phyloP scores from a whole-genome alignment of 2,797 vertebrate species.

The Rhodeus uyekii region DNA sequence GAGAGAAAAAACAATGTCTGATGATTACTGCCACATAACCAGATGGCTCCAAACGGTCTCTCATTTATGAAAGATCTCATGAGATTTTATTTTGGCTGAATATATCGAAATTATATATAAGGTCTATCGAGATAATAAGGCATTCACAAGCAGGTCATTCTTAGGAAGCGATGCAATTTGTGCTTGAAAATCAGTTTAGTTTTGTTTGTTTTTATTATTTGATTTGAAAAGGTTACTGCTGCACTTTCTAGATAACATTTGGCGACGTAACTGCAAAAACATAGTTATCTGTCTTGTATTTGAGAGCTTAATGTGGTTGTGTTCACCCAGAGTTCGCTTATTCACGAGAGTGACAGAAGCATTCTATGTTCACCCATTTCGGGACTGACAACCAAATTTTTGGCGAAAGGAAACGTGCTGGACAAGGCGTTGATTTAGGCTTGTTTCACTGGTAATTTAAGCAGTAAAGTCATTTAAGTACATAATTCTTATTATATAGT shows the following conservation, averaged over 20 bases:
- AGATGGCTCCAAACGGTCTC: conserved; percentile 34
- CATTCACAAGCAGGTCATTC: background rate
- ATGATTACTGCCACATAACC: conserved; percentile 20
- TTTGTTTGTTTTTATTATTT: background rate
- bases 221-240: conserved; percentile 19
- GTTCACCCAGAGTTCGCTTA: background rate
- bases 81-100: conserved; percentile 28
- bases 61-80: conserved; percentile 25
- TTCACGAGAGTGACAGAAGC: background rate
- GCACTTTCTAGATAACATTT: background rate
- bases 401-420: accelerated
- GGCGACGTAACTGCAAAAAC: background rate
- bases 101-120: conserved; percentile 12
- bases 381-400: background rate
- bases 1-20: conserved; percentile 15
- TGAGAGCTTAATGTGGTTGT: background rate
- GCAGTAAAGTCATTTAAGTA: background rate
- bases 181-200: background rate
- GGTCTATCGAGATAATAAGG: background rate
- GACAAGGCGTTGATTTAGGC: too few species aligned
- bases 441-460: background rate
- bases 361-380: background rate
- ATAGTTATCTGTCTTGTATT: background rate
- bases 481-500: background rate
- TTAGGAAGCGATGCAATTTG: background rate